These are phyloP conservation scores for Xenopus laevis DNA, from an alignment of 2,113 vertebrate genomes.

Conservation along the genomic window DNA sequence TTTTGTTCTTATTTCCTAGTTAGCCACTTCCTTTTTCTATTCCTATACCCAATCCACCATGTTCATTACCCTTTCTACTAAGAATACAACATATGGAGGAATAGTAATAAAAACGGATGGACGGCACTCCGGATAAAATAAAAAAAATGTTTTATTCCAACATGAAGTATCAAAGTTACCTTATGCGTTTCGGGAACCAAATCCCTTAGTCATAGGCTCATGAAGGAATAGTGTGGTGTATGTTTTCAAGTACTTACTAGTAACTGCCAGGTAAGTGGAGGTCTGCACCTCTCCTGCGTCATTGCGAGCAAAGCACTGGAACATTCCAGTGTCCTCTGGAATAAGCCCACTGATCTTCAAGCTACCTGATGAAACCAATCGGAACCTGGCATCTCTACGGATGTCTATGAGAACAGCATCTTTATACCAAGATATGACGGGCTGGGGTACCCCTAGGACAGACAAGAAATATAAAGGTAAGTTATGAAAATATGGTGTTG, in stretches of 20 bases:
- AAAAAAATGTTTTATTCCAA: too few relatives aligned
- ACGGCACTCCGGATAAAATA: too few relatives aligned
- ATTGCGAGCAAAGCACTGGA: slow-evolving; percentile 93
- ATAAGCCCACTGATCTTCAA: slow-evolving; percentile 88
- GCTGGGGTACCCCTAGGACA: slow-evolving; percentile 79
- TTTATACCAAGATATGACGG: slow-evolving; percentile 91
- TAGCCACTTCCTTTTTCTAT: too few relatives aligned
- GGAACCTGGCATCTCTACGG: slow-evolving; percentile 76
- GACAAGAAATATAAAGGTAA: background rate
- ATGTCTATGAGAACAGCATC: slow-evolving; percentile 77
- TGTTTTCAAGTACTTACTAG: slow-evolving; percentile 69
- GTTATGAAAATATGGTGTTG: background rate
- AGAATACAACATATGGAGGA: too few relatives aligned
- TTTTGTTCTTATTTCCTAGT: too few relatives aligned
- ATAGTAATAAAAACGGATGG: too few relatives aligned
- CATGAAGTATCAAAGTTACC: too few relatives aligned
- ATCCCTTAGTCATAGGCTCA: too few relatives aligned
- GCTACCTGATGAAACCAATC: slow-evolving; percentile 76
- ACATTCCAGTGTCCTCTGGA: slow-evolving; percentile 93
- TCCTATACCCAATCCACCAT: too few relatives aligned
- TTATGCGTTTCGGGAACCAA: too few relatives aligned
- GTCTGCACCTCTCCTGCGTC: slow-evolving; percentile 87
- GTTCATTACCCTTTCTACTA: too few relatives aligned
- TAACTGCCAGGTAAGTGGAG: slow-evolving; percentile 95
- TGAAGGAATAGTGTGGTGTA: background rate